Percentiles rank a stretch among this genome's conserved stretches.
phyloP scores from a whole-genome alignment of 2,797 vertebrate genomes.

The Phoeniculus purpureus region DNA sequence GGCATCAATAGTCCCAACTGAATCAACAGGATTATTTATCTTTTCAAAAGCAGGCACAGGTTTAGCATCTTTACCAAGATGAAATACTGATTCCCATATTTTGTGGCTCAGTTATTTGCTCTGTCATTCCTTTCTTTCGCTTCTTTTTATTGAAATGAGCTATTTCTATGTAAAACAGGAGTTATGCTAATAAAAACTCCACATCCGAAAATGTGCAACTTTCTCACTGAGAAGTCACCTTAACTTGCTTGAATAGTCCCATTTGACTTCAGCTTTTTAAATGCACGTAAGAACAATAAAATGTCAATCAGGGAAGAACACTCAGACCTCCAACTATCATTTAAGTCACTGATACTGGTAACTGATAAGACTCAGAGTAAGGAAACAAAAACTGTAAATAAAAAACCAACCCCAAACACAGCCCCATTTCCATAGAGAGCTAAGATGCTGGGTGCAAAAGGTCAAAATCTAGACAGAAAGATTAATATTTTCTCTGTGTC shows the following conservation, averaged over 20 bases:
- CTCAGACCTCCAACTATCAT: neutral
- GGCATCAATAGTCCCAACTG: neutral
- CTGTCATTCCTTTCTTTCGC: neutral
- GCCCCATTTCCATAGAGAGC: constrained; percentile 63
- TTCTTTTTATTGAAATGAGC: neutral
- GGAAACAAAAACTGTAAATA: constrained; percentile 48
- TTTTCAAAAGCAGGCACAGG: neutral
- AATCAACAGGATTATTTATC: constrained; percentile 14
- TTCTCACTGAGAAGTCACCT: neutral
- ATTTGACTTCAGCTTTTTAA: neutral
- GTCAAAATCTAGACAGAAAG: constrained; percentile 78
- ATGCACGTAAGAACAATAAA: neutral
- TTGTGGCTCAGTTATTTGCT: neutral
- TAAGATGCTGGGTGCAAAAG: constrained; percentile 75
- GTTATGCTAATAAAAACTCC: neutral
- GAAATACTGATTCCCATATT: neutral
- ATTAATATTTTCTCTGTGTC: constrained; percentile 80
- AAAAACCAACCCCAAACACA: neutral
- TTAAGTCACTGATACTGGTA: neutral
- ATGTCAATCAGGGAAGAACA: neutral
- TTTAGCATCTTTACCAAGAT: neutral
- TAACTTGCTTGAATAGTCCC: neutral
- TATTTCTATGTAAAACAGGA: neutral
- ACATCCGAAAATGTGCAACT: neutral
- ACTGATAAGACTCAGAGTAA: neutral